phyloP scores from a whole-genome alignment of 1,140 invertebrate genomes.

The Drosophila athabasca region DNA sequence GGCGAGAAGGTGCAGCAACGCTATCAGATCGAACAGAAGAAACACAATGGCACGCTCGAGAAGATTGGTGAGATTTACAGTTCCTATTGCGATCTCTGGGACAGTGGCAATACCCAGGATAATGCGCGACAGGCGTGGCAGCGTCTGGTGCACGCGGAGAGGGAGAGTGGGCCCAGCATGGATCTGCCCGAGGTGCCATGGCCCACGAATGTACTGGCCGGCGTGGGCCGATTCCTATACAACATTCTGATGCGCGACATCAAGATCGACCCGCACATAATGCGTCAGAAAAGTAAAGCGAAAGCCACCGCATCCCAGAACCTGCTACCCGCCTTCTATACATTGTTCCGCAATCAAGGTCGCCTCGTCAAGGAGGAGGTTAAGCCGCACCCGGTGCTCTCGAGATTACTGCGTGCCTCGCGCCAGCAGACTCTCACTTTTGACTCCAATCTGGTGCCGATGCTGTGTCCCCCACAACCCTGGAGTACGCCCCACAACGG shows the following conservation, averaged over 20 bases:
- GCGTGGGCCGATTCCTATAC: slow-evolving; percentile 93
- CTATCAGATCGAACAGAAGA: slow-evolving; percentile 88
- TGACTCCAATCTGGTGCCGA: slow-evolving; percentile 89
- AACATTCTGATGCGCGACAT: slow-evolving; percentile 94
- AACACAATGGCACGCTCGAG: slow-evolving; percentile 87
- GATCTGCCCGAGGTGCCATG: slow-evolving; percentile 86
- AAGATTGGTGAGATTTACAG: slow-evolving; percentile 88
- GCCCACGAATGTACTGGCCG: slow-evolving; percentile 86
- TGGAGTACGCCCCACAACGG: slow-evolving; percentile 88
- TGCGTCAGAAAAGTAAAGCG: slow-evolving; percentile 84
- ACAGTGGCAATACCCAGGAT: slow-evolving; percentile 83
- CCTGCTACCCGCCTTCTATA: slow-evolving; percentile 91
- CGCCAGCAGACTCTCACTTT: slow-evolving; percentile 88
- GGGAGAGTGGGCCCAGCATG: slow-evolving; percentile 86
- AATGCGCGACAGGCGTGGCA: slow-evolving; percentile 92
- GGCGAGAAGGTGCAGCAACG: slow-evolving; percentile 87
- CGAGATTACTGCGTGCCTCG: slow-evolving; percentile 88
- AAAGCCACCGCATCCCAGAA: slow-evolving; percentile 71
- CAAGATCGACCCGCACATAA: slow-evolving; percentile 90
- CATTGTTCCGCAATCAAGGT: slow-evolving; percentile 89
- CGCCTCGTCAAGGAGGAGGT: slow-evolving; percentile 89
- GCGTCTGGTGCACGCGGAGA: slow-evolving; percentile 85
- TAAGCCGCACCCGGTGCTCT: slow-evolving; percentile 92
- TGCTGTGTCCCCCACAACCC: slow-evolving; percentile 91
- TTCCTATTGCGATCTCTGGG: slow-evolving; percentile 89